Evolutionary conservation across 2,113 vertebrate genomes (phyloP), one percentile per base, ranked within the genome.

Genomic region (Cinclus mexicanus): DNA sequence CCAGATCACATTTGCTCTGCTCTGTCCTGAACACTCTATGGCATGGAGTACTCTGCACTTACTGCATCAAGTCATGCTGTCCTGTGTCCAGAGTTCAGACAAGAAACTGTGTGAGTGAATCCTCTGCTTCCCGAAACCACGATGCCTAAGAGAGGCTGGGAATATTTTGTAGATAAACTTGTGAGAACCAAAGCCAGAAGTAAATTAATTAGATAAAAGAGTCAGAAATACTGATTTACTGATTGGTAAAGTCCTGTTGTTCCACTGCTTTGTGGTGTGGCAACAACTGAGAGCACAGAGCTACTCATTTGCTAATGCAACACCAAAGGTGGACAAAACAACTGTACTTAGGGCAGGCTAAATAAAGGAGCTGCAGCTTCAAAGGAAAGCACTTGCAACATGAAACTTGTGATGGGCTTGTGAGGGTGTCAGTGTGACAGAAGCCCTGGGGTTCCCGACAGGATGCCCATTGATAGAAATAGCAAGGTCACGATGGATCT

Each of bases 401-500:
- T 42, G 68, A 83, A 83, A 86, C 90, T 81, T 23, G 59, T 72
- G 91, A 91, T 33, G 68, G 83, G 68, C 52, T 83, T 67, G 37
- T 39, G 80, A 93, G 82, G 90, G 92, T 90, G 91, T 90, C 92
- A 91, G 87, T 15, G 59, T 88, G 93, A 77, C 75, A 83, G 82
- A 83, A 86, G 64, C 90, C 90, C 92, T 83, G 93, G 89, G 47
- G 75, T 65, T 93, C 87, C 64, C 57, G 33, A 84, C 50, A 83
- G 92, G 78, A 64, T n/a, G 72, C 72, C 86, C 75, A 90, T 39
- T 72, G 83, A 92, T 29, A 68, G 2, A 28, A 91, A 60, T 4
- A 39, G 89, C 83, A 67, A 94, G 89, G 94, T 96, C 96, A 95
- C 2, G 37, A 75, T 81, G 76, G 77, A 93, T 93, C 84, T 78